Evolutionary conservation across 2,888 invertebrate genomes (phyloP).

Genomic region (Ceramica pisi): DNA sequence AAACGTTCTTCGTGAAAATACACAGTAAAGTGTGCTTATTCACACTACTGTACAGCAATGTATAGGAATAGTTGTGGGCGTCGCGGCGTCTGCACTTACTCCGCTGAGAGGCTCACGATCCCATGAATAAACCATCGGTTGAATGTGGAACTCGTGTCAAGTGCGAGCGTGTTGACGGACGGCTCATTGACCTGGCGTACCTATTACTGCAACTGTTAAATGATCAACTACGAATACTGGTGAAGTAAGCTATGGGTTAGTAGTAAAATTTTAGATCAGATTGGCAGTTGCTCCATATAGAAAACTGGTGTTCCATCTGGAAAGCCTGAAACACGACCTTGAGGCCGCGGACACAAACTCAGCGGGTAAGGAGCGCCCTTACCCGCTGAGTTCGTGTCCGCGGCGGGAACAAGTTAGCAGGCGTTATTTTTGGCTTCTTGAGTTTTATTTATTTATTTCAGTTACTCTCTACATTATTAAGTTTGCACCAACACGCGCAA

Average conservation of each 20-base stretch:
- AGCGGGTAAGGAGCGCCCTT: no score
- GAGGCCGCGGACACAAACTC: no score
- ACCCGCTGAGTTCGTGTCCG: no score
- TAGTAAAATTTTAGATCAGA: not conserved
- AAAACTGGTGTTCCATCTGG: no score
- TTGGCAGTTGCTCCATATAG: no score
- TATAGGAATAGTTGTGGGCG: slow-evolving; percentile 58
- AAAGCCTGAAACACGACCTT: no score
- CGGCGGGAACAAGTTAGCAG: no score
- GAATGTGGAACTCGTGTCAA: slow-evolving; percentile 85
- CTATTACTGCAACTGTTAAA: slow-evolving; percentile 66
- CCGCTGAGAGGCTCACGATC: slow-evolving; percentile 71
- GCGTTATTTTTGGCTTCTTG: no score
- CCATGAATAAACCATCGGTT: slow-evolving; percentile 83
- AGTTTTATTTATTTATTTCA: no score
- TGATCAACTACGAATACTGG: slow-evolving; percentile 35
- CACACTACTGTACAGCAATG: not conserved
- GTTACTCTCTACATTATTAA: no score
- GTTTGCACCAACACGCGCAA: no score
- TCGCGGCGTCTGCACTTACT: slow-evolving; percentile 69
- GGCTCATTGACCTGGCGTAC: slow-evolving; percentile 63
- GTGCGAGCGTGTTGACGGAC: slow-evolving; percentile 80
- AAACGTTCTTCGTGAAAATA: slow-evolving; percentile 14
- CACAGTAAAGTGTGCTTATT: not conserved
- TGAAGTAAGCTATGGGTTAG: not conserved